Base-by-base conservation (phyloP, 92 coral and sea anemone species). In the Umimayanthus kanabou region DNA sequence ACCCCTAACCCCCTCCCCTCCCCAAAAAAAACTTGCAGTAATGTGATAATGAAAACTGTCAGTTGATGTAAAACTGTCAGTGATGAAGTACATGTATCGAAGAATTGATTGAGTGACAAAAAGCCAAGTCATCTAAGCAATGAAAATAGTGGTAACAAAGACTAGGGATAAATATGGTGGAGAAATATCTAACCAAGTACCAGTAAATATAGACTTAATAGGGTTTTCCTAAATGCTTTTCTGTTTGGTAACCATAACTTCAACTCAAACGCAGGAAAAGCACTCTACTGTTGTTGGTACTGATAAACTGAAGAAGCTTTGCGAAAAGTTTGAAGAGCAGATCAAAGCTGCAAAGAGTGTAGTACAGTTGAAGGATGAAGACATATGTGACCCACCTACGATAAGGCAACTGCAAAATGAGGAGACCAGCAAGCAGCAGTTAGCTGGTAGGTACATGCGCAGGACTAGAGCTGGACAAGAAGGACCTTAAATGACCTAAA, bases 291-390 rank as follows among this genome's bases (percentile, higher is more conserved):
- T 84, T 69, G 82, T 85, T 29, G 96, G 92, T 55, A 94, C 94
- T 20, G 47, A 85, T 57, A 75, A 88, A 42, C 84, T 94, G 8
- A 86, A 74, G 33, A 39, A 86, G 72, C 82, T 94, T 47, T 91
- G 93, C 33, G 79, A 70, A 39, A 79, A 73, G 47, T 94, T 94
- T 90, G 91, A 89, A 81, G 92, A 85, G 78, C 92, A 72, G 87
- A 80, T 80, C 72, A 85, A 80, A 80, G 75, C 69, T 76, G 81
- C n/a, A 14, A 43, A 67, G 61, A n/a, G 49, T 5, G 25, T 39
- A 47, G 28, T 40, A 25, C 73, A 76, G 28, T 42, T 64, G 43
- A 39, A 43, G 61, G 85, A 42, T 49, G 20, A 65, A 4, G 18
- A 40, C 6, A 81, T 81, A 13, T 43, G 29, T 39, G 85, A 81